A percentile compares a stretch with the other conserved stretches of the same genome.
These are phyloP conservation scores for Gouania willdenowi DNA, from an alignment of 2,797 vertebrate genomes.

Conservation along the genomic window DNA sequence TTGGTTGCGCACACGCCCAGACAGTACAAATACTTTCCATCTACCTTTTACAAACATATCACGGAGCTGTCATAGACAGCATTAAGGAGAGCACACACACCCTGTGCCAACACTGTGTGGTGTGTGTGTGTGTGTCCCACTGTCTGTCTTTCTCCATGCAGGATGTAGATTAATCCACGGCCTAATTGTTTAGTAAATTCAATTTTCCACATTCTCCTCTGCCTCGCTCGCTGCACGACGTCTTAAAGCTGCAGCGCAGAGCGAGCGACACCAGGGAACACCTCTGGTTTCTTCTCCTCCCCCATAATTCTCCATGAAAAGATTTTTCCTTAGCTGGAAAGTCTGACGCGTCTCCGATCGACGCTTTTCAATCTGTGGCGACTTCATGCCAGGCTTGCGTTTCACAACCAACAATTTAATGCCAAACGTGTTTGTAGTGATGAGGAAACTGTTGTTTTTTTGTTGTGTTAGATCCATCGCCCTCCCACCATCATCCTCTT, in stretches of 20 bases:
- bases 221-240: constrained; percentile 92
- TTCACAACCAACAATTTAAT: too few species aligned
- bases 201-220: constrained; percentile 98
- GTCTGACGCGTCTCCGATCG: constrained; percentile 99
- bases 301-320: constrained; percentile 98
- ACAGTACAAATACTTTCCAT: too few species aligned
- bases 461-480: too few species aligned
- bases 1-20: too few species aligned
- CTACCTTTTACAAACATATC: constrained; percentile 44
- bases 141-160: constrained; percentile 55
- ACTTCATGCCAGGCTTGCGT: too few species aligned
- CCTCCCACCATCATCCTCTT: too few species aligned
- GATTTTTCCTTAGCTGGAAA: constrained; percentile 99
- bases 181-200: constrained; percentile 99
- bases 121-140: too few species aligned
- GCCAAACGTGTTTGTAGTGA: too few species aligned
- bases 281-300: constrained; percentile 86
- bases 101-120: constrained; percentile 38
- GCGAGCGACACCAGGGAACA: constrained; percentile 84
- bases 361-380: constrained; percentile 98
- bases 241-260: constrained; percentile 91
- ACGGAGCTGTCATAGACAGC: not conserved
- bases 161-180: constrained; percentile 95
- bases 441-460: too few species aligned
- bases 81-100: constrained; percentile 20